Evolutionary conservation across 2,888 invertebrate species (phyloP).

Genomic region (Ectobius pallidus): DNA sequence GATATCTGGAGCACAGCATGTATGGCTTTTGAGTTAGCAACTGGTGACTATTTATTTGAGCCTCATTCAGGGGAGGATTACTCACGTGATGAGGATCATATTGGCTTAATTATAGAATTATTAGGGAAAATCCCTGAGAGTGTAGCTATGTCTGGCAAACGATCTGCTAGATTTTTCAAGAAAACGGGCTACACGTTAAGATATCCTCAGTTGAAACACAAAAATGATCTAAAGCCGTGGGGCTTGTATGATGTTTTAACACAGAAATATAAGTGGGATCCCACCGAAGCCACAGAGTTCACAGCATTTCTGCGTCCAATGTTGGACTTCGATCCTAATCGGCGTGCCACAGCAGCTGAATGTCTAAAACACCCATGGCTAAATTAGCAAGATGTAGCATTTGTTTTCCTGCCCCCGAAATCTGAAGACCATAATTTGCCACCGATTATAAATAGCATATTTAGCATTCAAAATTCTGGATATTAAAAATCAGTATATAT

Average conservation of each 20-base stretch:
- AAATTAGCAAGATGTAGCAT: slow-evolving; percentile 49
- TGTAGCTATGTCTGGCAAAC: slow-evolving; percentile 91
- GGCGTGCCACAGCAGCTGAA: slow-evolving; percentile 92
- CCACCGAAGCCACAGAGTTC: slow-evolving; percentile 87
- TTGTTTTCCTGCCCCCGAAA: background rate
- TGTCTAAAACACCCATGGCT: slow-evolving; percentile 97
- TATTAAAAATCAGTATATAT: too few species aligned
- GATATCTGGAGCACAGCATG: too few species aligned
- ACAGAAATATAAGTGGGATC: slow-evolving; percentile 97
- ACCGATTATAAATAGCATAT: background rate
- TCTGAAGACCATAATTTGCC: background rate
- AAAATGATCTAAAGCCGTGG: slow-evolving; percentile 96
- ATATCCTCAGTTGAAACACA: slow-evolving; percentile 94
- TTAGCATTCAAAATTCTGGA: slow-evolving; percentile 2
- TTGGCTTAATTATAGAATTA: slow-evolving; percentile 98
- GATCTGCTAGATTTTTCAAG: slow-evolving; percentile 94
- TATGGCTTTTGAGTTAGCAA: too few species aligned
- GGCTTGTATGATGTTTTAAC: slow-evolving; percentile 90
- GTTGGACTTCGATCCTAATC: slow-evolving; percentile 98
- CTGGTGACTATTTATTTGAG: too few species aligned
- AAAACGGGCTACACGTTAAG: too few species aligned
- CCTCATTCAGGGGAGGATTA: too few species aligned
- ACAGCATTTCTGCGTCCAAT: slow-evolving; percentile 95
- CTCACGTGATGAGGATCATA: too few species aligned
- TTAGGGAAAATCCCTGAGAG: slow-evolving; percentile 94